Percentiles rank a stretch among this genome's conserved stretches.
Conservation (phyloP, 2,797 vertebrate species). For the Enteromius treurensis region DNA sequence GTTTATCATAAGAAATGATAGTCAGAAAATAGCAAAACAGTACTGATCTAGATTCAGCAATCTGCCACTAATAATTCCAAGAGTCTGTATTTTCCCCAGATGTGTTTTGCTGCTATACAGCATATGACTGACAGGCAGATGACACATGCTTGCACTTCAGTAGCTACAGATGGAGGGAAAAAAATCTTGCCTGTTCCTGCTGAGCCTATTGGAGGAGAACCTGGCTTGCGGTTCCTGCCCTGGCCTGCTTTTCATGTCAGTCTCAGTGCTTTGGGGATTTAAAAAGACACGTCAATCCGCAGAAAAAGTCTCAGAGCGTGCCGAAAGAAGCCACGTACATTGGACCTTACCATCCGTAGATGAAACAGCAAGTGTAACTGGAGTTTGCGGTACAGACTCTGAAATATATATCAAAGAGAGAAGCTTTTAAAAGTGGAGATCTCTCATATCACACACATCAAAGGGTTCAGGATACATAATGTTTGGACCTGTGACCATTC, state of each 20-base stretch:
- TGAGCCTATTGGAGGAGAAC: constrained; percentile 41
- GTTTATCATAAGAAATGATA: not conserved
- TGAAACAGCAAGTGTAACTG: constrained; percentile 21
- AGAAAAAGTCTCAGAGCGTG: not conserved
- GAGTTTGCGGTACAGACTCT: not conserved
- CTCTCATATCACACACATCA: constrained; percentile 32
- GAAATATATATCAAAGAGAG: constrained; percentile 35
- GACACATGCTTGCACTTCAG: constrained; percentile 29
- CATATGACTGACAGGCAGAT: constrained; percentile 45
- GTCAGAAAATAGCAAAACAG: constrained; percentile 1
- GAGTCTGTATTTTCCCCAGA: constrained; percentile 14
- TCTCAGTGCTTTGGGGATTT: constrained; percentile 35
- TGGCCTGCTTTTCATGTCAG: constrained; percentile 52
- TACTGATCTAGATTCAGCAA: constrained; percentile 23
- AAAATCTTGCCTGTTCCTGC: constrained; percentile 21
- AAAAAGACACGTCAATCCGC: constrained; percentile 34
- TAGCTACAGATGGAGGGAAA: constrained; percentile 31
- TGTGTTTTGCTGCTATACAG: constrained; percentile 28
- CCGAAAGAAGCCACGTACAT: not conserved
- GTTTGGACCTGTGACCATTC: constrained; percentile 31
- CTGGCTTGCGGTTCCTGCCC: constrained; percentile 37
- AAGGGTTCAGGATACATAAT: constrained; percentile 35
- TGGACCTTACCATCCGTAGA: constrained; percentile 13
- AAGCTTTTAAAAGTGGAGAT: constrained; percentile 38
- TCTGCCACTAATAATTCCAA: constrained; percentile 12